A percentile compares a stretch with the other conserved stretches of the same genome.
Evolutionary conservation across 2,113 vertebrate species (phyloP).

Genomic region (Verasper variegatus): DNA sequence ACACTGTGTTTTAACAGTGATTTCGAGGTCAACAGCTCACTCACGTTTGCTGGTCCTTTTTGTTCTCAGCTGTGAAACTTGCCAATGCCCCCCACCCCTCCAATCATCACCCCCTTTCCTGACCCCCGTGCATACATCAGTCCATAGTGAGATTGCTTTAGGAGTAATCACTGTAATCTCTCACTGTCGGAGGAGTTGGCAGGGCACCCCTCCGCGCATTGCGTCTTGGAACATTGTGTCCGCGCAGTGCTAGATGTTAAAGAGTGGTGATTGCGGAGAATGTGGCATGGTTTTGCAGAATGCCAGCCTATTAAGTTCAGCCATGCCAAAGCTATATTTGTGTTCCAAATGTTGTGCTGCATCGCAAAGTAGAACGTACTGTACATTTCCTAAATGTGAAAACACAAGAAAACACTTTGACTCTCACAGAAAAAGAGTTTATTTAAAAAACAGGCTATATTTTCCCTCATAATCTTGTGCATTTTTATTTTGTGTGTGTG

Average conservation of each 20-base stretch:
- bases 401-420: neutral
- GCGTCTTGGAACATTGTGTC: constrained; percentile 71
- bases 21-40: constrained; percentile 66
- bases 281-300: constrained; percentile 72
- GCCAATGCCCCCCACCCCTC: constrained; percentile 37
- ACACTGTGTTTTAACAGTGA: constrained; percentile 73
- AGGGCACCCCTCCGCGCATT: constrained; percentile 39
- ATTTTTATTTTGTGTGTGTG: neutral
- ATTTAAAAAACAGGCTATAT: neutral
- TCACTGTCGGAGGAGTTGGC: constrained; percentile 63
- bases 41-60: constrained; percentile 68
- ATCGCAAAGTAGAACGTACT: constrained; percentile 44
- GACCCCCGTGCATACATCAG: constrained; percentile 48
- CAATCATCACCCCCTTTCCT: neutral
- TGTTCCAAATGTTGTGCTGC: constrained; percentile 48
- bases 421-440: neutral
- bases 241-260: constrained; percentile 64
- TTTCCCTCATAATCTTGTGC: neutral
- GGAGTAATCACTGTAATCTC: constrained; percentile 62
- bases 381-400: constrained; percentile 33
- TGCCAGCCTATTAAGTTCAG: constrained; percentile 64
- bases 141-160: constrained; percentile 57
- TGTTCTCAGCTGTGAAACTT: constrained; percentile 51
- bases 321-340: constrained; percentile 68
- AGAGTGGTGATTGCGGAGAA: constrained; percentile 69